Evolutionary conservation across 1,140 invertebrate species (phyloP), one percentile per base, ranked within the genome.

Genomic region (Drosophila seguyi): DNA sequence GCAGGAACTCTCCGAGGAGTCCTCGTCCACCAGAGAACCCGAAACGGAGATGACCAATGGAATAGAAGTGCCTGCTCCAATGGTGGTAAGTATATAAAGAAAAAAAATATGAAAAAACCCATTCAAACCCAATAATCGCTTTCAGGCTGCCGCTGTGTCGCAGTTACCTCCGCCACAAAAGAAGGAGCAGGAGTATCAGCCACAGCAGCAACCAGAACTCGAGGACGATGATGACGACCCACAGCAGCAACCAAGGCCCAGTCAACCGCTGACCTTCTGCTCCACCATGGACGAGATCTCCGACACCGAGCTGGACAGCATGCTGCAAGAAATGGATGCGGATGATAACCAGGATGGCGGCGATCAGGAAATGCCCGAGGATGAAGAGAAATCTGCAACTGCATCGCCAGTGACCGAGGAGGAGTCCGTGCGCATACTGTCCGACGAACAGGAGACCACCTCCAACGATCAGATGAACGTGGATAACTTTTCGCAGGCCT

Each of bases 201-300:
- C 27, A 0, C 50, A 36, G 16, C 50, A 60, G 34, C 79, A 63
- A 41, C 25, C 8, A 3, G 52, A 55, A 8, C 14, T 25, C 20
- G 45, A 39, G 20, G 45, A 34, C 16, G 20, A 44, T 20, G 45
- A 66, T 13, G 36, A 25, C 7, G 44, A 62, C 41, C 52, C 25
- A 8, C 31, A 58, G 31, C 41, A 58, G 18, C 20, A 50, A 13
- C 66, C 73, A 4, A 73, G 68, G 6, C 84, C 72, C 34, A 91
- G 57, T 41, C 84, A 92, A 36, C 90, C 91, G 0, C 53, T 93
- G 4, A 91, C 86, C 25, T 93, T 92, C 41, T 90, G 90, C 66
- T 93, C 92, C 14, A 93, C 92, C 4, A 93, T 93, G 92, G 92
- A 93, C 52, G 92, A 93, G 29, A 93, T 93, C 14, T 93, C 92